These are phyloP conservation scores for Andrena fulva DNA, from an alignment of 2,888 invertebrate species.

Conservation along the genomic window DNA sequence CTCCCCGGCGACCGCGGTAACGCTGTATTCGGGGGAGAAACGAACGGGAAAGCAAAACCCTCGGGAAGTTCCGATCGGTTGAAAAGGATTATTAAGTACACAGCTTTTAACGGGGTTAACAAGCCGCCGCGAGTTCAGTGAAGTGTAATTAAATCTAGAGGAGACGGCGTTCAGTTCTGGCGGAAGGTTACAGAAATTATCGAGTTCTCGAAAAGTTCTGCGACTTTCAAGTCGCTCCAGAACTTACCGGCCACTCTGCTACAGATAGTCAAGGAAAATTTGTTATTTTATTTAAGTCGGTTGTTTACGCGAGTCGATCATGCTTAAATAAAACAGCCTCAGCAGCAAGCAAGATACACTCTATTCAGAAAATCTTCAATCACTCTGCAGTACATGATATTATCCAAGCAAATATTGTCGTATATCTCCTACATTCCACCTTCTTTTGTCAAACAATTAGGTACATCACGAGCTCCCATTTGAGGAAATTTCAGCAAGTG, in stretches of 20 bases:
- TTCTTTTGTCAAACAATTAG: too few relatives aligned
- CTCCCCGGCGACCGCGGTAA: background rate
- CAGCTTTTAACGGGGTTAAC: constrained; percentile 53
- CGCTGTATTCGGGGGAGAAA: background rate
- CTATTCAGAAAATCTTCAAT: background rate
- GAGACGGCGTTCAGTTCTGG: constrained; percentile 44
- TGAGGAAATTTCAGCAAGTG: too few relatives aligned
- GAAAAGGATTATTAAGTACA: constrained; percentile 58
- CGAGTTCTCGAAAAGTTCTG: constrained; percentile 57
- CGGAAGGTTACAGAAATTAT: constrained; percentile 59
- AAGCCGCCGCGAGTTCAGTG: constrained; percentile 52
- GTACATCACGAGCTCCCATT: too few relatives aligned
- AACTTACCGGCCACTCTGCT: constrained; percentile 36
- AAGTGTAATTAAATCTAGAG: constrained; percentile 56
- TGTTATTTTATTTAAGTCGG: constrained; percentile 27
- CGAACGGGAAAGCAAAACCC: constrained; percentile 15
- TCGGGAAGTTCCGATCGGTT: constrained; percentile 44
- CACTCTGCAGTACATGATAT: background rate
- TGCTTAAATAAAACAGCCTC: constrained; percentile 8
- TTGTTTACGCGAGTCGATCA: constrained; percentile 14
- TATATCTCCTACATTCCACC: too few relatives aligned
- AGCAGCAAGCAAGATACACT: background rate
- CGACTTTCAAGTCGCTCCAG: constrained; percentile 34
- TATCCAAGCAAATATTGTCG: background rate
- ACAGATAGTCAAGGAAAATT: constrained; percentile 35